Evolutionary conservation across 2,888 invertebrate genomes (phyloP), one percentile per base, ranked within the genome.

Genomic region (Macroteleia sp.): DNA sequence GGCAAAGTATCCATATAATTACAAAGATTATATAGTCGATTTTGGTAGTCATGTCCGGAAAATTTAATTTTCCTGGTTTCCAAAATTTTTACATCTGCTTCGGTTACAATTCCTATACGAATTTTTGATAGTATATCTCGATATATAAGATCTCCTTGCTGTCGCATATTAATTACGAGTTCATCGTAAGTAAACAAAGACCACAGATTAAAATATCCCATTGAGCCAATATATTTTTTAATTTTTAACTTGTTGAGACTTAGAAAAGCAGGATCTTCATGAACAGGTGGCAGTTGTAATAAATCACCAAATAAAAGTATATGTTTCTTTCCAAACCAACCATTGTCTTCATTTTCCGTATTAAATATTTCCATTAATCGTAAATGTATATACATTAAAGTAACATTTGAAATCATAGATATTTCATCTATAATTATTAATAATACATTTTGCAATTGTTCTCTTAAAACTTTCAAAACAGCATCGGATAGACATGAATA

Each of bases 241-340:
- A 73, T 67, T 79, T 83, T 78, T 28, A 66, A 16, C 52, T 71
- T 34, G 4, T 78, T 52, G 28, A 87, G 64, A 62, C 77, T 73
- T 41, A 78, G 59, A 66, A 76, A 83, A 82, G 20, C 81, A 6
- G 85, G 82, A 44, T 81, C 64, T 80, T 85, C 82, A 39, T 80
- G 80, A 9, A 86, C 85, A 2, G 87, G 86, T 3, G 85, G 86
- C 22, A 88, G 82, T 57, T 87, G 87, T 30, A 88, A 76, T 20
- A 88, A 81, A 80, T 89, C 88, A 8, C 87, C 85, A 52, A 88
- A 82, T 1, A 87, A 41, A 48, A 87, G 48, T 19, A 87, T 61
- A 80, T 88, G 80, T 54, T 77, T 84, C 48, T 79, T 78, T 5
- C 85, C 87, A 76, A 88, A 88, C 85, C 85, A 87, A n/a, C 84